These are phyloP conservation scores for Nomada lathburiana DNA, from an alignment of 2,888 invertebrate species.

Conservation along the genomic window DNA sequence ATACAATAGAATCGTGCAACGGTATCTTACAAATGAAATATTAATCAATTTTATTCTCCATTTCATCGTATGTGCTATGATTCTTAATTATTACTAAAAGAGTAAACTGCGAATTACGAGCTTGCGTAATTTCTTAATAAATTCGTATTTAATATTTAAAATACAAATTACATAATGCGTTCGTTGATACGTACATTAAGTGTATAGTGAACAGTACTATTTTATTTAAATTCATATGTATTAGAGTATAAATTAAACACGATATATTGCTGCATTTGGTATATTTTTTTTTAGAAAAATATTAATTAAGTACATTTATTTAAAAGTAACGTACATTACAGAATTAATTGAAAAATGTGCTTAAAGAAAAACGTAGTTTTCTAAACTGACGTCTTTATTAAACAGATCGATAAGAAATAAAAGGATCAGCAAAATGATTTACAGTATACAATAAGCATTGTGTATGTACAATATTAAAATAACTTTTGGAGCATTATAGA, in stretches of 20 bases:
- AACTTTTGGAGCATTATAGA: constrained; percentile 26
- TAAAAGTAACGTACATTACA: constrained; percentile 38
- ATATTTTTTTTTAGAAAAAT: constrained; percentile 58
- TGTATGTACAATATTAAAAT: constrained; percentile 41
- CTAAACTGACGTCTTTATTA: constrained; percentile 31
- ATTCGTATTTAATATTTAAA: not conserved
- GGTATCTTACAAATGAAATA: constrained; percentile 21
- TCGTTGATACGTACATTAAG: not conserved
- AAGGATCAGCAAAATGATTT: constrained; percentile 16
- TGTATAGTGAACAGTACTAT: constrained; percentile 21
- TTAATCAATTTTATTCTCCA: not conserved
- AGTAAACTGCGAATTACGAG: no score
- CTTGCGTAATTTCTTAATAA: constrained; percentile 1
- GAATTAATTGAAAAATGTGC: constrained; percentile 17
- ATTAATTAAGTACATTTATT: constrained; percentile 58
- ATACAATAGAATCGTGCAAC: constrained; percentile 22
- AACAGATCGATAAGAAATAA: not conserved
- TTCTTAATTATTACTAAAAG: no score
- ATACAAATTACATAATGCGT: not conserved
- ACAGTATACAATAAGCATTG: constrained; percentile 11
- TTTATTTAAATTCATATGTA: constrained; percentile 34
- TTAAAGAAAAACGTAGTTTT: not conserved
- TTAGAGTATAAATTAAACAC: constrained; percentile 27
- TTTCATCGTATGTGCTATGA: not conserved
- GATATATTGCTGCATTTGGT: constrained; percentile 49